A percentile compares a stretch with the other conserved stretches of the same genome.
Evolutionary conservation across 2,113 vertebrate genomes (phyloP).

Genomic region (Erinaceus europaeus): DNA sequence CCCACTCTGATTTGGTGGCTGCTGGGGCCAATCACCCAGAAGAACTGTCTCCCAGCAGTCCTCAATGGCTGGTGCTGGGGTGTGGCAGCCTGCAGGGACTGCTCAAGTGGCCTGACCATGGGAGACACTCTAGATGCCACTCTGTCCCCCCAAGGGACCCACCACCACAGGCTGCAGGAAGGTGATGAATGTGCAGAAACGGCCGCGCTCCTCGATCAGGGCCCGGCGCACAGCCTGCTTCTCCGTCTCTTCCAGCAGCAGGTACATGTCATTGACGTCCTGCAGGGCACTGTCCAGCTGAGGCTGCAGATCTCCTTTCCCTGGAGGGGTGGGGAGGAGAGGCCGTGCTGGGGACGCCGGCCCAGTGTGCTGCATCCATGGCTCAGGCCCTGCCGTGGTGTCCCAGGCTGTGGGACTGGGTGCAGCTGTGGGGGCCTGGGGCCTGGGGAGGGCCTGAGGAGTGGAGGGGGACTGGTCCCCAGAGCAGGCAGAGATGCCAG

Average conservation of each 20-base stretch:
- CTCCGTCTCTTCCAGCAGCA: constrained; percentile 98
- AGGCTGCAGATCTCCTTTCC: constrained; percentile 95
- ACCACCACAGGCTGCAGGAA: constrained; percentile 97
- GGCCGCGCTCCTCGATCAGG: constrained; percentile 93
- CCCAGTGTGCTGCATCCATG: background rate
- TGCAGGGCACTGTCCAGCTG: constrained; percentile 97
- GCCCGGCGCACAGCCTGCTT: constrained; percentile 97
- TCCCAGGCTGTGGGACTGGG: constrained; percentile 1
- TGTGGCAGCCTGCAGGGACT: background rate
- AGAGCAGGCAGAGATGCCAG: constrained; percentile 46
- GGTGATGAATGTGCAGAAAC: constrained; percentile 95
- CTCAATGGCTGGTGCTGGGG: background rate
- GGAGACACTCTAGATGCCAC: no score
- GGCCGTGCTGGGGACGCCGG: constrained; percentile 50
- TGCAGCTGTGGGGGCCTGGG: background rate
- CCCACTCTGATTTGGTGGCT: no score
- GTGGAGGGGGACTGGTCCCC: constrained; percentile 33
- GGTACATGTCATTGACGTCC: constrained; percentile 96
- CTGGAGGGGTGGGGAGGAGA: constrained; percentile 76
- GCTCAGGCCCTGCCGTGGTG: background rate
- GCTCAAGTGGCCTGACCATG: rapidly evolving
- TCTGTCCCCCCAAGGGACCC: constrained; percentile 48
- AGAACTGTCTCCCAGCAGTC: background rate
- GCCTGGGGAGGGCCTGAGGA: background rate
- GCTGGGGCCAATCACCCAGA: background rate